Base-by-base conservation (phyloP, 64 coral and sea anemone species). In the Stichodactyla mertensii region DNA sequence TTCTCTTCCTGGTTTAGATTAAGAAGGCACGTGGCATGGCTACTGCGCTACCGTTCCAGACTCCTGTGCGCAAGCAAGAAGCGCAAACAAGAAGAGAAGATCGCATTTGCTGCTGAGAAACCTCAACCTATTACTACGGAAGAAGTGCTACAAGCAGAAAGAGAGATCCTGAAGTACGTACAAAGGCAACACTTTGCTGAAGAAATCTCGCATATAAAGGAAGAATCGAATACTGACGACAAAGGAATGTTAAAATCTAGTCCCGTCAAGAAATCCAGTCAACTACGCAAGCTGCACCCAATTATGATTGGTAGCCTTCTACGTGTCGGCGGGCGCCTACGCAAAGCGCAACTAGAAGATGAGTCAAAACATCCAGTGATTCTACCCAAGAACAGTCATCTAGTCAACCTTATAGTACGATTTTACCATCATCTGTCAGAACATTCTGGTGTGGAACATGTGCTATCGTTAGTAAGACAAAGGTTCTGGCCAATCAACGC, bases 1-100 rank as follows among this genome's bases (percentile, higher is more conserved):
- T n/a, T n/a, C n/a, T n/a, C n/a, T n/a, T 86, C 67, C 15, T 91
- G 83, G 89, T 91, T 86, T 55, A 64, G 71, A 11, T 80, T 91
- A 55, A 79, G 86, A 70, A 86, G 85, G 77, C 67, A 82, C 7
- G 83, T 91, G 10, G 89, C 89, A 45, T 91, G 82, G 89, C 55
- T 91, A 53, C 36, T 91, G 27, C 54, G 89, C 74, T 91, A 70
- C 55, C 77, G 77, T 79, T 51, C 14, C 28, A 79, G 28, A 54
- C 77, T 79, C 52, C 52, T 79, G 52, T 54, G 77, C 31, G 60
- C n/a, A 70, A 70, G 18, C 64, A 70, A 22, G 19, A 70, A 70
- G 52, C 77, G 77, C 52, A 79, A 79, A 36, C 31, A n/a, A n/a
- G n/a, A 79, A 51, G 77, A 70, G 0, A 70, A 70, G 64, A 22